Evolutionary conservation across 2,888 invertebrate species (phyloP), one percentile per base, ranked within the genome.

Genomic region (Chironomus tentans): DNA sequence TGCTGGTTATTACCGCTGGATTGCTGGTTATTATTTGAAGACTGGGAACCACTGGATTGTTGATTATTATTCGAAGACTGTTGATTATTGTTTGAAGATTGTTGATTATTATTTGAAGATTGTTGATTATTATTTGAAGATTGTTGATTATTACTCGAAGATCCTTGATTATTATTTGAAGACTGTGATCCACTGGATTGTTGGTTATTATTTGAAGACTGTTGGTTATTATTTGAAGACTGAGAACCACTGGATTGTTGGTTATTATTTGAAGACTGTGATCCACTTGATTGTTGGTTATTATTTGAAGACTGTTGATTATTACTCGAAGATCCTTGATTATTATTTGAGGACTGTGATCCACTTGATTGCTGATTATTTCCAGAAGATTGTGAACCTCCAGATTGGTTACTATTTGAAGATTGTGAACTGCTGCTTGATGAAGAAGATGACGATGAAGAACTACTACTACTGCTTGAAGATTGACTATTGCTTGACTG

Each of bases 11-110:
- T 73, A 77, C n/a, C n/a, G n/a, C n/a, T n/a, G n/a, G n/a, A n/a
- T n/a, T n/a, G n/a, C n/a, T n/a, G n/a, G 22, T 24, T 24, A 24
- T 24, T 24, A 24, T 24, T 24, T 56, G 56, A 70, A 15, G 62
- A 62, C 18, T 62, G 62, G 3, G 62, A 65, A 65, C 22, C 22
- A 50, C 69, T 68, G 76, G 74, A 62, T 77, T 62, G 50, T 77
- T 70, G 77, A 5, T 78, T 78, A 22, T 79, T 78, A 21, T 75
- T 77, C 71, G 77, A 18, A n/a, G n/a, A n/a, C n/a, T n/a, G n/a
- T n/a, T n/a, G n/a, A n/a, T n/a, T n/a, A n/a, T n/a, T n/a, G n/a
- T n/a, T n/a, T n/a, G n/a, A n/a, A 76, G 68, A 65, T 21, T 46
- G n/a, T 18, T 48, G 70, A 12, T 61, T 65, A 61, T 72, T 72